These are phyloP conservation scores for Tipula unca DNA, from an alignment of 2,888 invertebrate genomes.

Conservation along the genomic window DNA sequence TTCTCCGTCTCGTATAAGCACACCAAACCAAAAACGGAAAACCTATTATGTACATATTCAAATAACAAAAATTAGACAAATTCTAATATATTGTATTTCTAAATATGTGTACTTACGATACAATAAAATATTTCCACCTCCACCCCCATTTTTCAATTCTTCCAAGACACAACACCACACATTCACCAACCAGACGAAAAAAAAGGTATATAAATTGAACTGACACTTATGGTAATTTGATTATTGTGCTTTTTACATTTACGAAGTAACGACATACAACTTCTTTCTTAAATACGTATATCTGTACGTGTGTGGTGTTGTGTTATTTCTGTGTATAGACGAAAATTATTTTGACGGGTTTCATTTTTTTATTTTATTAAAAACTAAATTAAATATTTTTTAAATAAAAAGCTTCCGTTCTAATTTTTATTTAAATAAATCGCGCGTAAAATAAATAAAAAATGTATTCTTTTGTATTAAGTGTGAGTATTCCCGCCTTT, in stretches of 20 bases:
- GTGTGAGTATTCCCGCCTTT: not conserved
- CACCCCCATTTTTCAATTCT: not conserved
- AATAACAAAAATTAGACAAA: not conserved
- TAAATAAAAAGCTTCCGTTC: not conserved
- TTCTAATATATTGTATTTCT: not conserved
- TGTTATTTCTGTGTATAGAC: too few relatives aligned
- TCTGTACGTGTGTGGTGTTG: not conserved
- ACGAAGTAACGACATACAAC: not conserved
- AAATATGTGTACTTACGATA: not conserved
- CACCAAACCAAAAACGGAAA: not conserved
- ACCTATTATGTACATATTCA: not conserved
- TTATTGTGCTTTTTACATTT: not conserved
- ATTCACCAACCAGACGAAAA: not conserved
- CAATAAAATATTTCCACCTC: not conserved
- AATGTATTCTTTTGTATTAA: not conserved
- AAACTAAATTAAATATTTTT: not conserved
- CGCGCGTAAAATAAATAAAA: not conserved
- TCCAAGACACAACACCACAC: not conserved
- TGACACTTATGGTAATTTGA: not conserved
- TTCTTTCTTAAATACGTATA: not conserved
- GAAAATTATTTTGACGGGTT: not conserved
- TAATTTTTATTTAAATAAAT: not conserved
- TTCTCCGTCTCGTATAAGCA: not conserved
- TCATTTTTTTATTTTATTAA: not conserved
- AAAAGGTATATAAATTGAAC: not conserved